Base-by-base conservation (phyloP, 2,113 vertebrate genomes). In the Indicator indicator region DNA sequence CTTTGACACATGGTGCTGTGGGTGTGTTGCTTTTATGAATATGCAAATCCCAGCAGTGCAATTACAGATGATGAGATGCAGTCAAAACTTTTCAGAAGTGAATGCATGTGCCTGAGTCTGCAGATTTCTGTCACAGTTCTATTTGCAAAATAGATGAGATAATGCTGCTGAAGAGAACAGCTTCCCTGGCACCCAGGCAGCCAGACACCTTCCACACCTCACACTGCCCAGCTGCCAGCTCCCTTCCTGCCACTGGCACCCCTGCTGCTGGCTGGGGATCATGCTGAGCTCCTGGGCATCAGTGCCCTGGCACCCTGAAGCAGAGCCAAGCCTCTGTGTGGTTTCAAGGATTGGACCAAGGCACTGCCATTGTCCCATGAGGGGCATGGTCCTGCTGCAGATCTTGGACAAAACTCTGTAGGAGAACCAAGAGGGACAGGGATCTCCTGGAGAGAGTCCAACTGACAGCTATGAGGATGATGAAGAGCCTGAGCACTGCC, bases 111-210 rank as follows among this genome's bases (percentile, higher is more conserved):
- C 90, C 89, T 93, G 95, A 93, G 96, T 97, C 97, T 96, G 94
- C 89, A 97, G 95, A 96, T 96, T 91, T 96, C 95, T 92, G 96
- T 95, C 93, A 67, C 89, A 83, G 95, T 94, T 96, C 89, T 96
- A 94, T 96, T 96, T 96, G 93, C 94, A 97, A 95, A 97, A 94
- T 93, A 96, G 92, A 94, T 95, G 91, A 96, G 95, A 96, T 93
- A 96, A 77, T 9, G 1, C 77, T 0, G 50, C 92, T 95, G 14
- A 23, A 59, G 91, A 93, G 93, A 93, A 28, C 86, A 96, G 82
- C 90, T 95, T 92, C 92, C 70, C 85, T 90, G 94, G 86, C 92
- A 83, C 69, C 0, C 2, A 9, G 6, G 85, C 90, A 94, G 78
- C 0, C 0, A 36, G 33, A 28, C 78, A 93, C 94, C 91, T 96